Conservation (phyloP, 2,113 vertebrate genomes). For the Colossoma macropomum region DNA sequence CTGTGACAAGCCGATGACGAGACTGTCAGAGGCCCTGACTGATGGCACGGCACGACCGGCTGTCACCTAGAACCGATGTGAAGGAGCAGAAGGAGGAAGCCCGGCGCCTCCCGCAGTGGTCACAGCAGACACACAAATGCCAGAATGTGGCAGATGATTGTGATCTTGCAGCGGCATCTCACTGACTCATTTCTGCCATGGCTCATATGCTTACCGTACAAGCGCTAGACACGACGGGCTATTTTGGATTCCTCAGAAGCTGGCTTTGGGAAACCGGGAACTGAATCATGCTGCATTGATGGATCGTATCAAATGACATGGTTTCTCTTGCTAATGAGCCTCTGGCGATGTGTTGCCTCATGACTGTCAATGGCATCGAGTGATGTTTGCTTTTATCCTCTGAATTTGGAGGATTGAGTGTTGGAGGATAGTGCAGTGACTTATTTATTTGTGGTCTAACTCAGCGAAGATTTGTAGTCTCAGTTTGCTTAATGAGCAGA, state of each 20-base stretch:
- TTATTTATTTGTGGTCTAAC: background rate
- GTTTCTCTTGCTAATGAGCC: conserved; percentile 39
- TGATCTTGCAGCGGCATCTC: conserved; percentile 18
- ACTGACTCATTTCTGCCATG: background rate
- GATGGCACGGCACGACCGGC: conserved; percentile 62
- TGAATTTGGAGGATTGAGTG: background rate
- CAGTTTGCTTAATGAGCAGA: background rate
- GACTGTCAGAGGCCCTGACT: conserved; percentile 68
- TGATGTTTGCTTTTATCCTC: conserved; percentile 19
- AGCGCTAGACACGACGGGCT: background rate
- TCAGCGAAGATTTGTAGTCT: background rate
- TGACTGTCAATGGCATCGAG: background rate
- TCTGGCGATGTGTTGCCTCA: conserved; percentile 16
- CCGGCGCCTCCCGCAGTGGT: conserved; percentile 6
- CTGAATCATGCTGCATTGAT: background rate
- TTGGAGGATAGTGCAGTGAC: background rate
- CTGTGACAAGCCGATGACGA: conserved; percentile 64
- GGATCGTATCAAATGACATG: conserved; percentile 13
- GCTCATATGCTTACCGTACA: background rate
- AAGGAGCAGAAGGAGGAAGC: conserved; percentile 22
- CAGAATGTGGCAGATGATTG: background rate
- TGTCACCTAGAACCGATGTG: conserved; percentile 38
- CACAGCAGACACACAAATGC: background rate
- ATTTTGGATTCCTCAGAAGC: conserved; percentile 19
- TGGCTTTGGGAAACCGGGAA: background rate